Conservation (phyloP, 92 coral and sea anemone genomes). For the Desmophyllum pertusum region DNA sequence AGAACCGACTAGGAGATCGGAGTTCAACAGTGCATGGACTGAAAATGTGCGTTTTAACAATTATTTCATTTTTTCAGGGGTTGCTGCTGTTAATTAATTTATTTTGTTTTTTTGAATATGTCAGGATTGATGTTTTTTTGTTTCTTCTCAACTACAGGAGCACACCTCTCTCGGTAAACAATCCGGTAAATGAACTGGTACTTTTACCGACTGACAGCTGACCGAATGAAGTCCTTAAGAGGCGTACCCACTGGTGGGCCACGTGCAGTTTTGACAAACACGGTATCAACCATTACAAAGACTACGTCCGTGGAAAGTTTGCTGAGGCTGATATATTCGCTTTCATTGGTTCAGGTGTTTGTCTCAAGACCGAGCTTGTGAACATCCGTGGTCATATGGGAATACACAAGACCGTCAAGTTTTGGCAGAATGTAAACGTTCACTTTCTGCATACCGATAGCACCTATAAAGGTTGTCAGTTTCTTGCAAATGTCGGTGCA, state of each 20-base stretch:
- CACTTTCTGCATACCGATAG: constrained; percentile 55
- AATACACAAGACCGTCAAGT: constrained; percentile 41
- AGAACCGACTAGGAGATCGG: too few species aligned
- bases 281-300: constrained; percentile 64
- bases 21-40: too few species aligned
- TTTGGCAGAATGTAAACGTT: constrained; percentile 45
- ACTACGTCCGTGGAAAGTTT: constrained; percentile 73
- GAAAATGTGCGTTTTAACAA: too few species aligned
- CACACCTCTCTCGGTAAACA: neutral
- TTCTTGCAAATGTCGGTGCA: constrained; percentile 48
- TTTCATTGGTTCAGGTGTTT: constrained; percentile 34
- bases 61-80: too few species aligned
- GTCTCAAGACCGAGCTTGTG: constrained; percentile 65
- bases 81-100: neutral
- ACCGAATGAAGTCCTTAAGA: neutral
- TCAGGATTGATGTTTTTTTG: neutral
- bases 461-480: constrained; percentile 49
- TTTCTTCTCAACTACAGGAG: neutral
- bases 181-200: constrained; percentile 23
- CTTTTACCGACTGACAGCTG: constrained; percentile 6
- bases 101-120: too few species aligned
- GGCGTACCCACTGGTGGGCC: constrained; percentile 65
- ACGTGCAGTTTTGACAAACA: constrained; percentile 62
- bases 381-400: constrained; percentile 70
- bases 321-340: constrained; percentile 54